These are phyloP conservation scores for Oscheius sp. DNA, from an alignment of 2,888 invertebrate genomes.

Conservation along the genomic window DNA sequence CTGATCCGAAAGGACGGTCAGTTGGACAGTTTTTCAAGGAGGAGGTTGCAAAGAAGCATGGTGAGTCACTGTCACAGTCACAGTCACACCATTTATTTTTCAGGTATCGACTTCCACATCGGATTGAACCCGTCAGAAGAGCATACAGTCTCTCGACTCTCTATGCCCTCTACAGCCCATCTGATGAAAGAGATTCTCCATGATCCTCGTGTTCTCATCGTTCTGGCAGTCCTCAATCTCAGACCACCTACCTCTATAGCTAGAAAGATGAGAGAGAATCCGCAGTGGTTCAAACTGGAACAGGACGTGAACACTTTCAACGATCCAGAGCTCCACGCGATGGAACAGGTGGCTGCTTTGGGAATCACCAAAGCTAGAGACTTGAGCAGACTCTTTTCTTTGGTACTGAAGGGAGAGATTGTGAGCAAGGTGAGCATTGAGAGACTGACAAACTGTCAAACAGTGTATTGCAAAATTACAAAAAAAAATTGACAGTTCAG, in stretches of 20 bases:
- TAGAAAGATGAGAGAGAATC: conserved; percentile 62
- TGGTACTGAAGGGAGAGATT: conserved; percentile 68
- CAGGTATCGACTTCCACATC: conserved; percentile 73
- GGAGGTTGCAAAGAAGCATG: conserved; percentile 66
- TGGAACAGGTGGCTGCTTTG: conserved; percentile 69
- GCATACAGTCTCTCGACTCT: conserved; percentile 70
- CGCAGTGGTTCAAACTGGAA: conserved; percentile 69
- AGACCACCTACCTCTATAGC: conserved; percentile 60
- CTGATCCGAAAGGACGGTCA: conserved; percentile 72
- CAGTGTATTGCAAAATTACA: no score
- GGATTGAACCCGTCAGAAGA: conserved; percentile 70
- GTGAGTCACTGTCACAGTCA: conserved; percentile 40
- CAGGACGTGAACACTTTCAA: conserved; percentile 70
- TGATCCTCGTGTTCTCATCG: conserved; percentile 68
- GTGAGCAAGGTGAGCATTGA: conserved; percentile 44
- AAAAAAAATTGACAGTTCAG: no score
- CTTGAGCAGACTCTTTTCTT: conserved; percentile 65
- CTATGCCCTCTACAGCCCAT: conserved; percentile 60
- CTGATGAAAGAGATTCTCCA: conserved; percentile 67
- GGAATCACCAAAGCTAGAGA: conserved; percentile 69
- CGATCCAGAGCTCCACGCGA: conserved; percentile 66
- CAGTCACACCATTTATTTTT: neutral
- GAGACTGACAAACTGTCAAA: neutral
- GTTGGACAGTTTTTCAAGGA: conserved; percentile 74
- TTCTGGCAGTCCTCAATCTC: conserved; percentile 66